Base-by-base conservation (phyloP, 2,113 vertebrate species). In the Pogona vitticeps region DNA sequence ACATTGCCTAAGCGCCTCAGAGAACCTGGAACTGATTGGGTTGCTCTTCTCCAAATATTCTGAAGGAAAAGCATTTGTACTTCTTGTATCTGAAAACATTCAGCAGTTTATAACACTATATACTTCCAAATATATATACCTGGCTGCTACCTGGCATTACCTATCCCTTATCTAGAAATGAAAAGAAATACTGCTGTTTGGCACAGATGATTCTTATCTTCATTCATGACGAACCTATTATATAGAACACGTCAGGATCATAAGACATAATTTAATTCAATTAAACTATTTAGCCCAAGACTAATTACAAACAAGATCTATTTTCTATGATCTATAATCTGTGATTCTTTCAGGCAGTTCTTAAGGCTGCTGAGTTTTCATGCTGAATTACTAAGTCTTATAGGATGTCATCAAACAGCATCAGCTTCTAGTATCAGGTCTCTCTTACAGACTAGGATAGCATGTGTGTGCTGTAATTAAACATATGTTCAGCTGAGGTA, bases 381-480 rank as follows among this genome's bases (percentile, higher is more conserved):
- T n/a, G n/a, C 10, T 52, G 33, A n/a, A 59, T 71, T 83, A 46
- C 46, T 90, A 88, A 80, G 63, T 88, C 71, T 26, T 76, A 36
- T 82, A 83, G 9, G 0, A 92, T 71, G 89, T 87, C 36, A 83
- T 3, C 1, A 86, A 87, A 14, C 76, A 1, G 1, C 38, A 67
- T 76, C 31, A 81, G 38, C 73, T 59, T 79, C 88, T 82, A 42
- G 72, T 88, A 84, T 5, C 83, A 79, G 1, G 70, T 2, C 6
- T 90, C 1, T 72, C 23, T 78, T 89, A 90, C 59, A 89, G 90
- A 65, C 8, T 56, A 84, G 17, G 14, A 73, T 76, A 87, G 9
- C 40, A 73, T 85, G 88, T 89, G 7, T 70, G 85, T 87, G 84
- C 40, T 14, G 67, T 83, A 78, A 33, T 10, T 82, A 89, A 92